A percentile compares a stretch with the other conserved stretches of the same genome.
Evolutionary conservation across 1,140 invertebrate species (phyloP).

Genomic region (Dolichoris vasculosae): DNA sequence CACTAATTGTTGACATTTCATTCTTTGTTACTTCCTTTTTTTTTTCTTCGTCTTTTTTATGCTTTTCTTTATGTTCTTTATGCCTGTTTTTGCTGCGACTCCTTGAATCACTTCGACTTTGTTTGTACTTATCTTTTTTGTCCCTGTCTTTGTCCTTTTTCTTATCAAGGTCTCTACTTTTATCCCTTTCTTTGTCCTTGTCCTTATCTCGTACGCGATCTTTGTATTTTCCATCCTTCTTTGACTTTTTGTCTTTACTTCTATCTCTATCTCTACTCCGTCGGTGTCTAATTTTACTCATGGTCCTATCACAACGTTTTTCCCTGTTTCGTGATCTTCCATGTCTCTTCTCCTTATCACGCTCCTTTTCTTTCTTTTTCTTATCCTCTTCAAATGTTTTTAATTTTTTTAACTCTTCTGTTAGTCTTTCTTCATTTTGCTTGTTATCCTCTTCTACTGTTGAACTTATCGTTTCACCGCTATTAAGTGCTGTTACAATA

Average conservation of each 20-base stretch:
- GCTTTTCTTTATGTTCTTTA: conserved; percentile 57
- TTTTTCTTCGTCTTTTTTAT: conserved; percentile 63
- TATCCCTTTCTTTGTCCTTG: conserved; percentile 64
- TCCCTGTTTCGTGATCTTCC: conserved; percentile 59
- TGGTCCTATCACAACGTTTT: conserved; percentile 60
- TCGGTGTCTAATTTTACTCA: conserved; percentile 64
- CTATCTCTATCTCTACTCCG: conserved; percentile 59
- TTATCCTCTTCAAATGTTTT: conserved; percentile 51
- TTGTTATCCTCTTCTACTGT: conserved; percentile 44
- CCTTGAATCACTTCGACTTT: conserved; percentile 5
- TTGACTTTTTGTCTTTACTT: conserved; percentile 60
- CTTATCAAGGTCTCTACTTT: conserved; percentile 63
- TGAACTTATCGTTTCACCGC: conserved; percentile 62
- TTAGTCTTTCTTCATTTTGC: background rate
- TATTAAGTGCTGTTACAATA: conserved; percentile 78
- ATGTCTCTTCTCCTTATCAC: conserved; percentile 59
- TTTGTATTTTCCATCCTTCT: conserved; percentile 62
- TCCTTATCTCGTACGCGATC: conserved; percentile 63
- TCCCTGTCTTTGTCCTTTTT: conserved; percentile 65
- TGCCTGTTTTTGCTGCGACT: conserved; percentile 26
- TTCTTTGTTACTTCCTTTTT: conserved; percentile 57
- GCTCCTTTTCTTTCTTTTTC: conserved; percentile 62
- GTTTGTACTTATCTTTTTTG: conserved; percentile 37
- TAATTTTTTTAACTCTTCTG: conserved; percentile 43
- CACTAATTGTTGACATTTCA: conserved; percentile 53